Evolutionary conservation across 2,113 vertebrate genomes (phyloP), one percentile per base, ranked within the genome.

Genomic region (Pterophyllum scalare): DNA sequence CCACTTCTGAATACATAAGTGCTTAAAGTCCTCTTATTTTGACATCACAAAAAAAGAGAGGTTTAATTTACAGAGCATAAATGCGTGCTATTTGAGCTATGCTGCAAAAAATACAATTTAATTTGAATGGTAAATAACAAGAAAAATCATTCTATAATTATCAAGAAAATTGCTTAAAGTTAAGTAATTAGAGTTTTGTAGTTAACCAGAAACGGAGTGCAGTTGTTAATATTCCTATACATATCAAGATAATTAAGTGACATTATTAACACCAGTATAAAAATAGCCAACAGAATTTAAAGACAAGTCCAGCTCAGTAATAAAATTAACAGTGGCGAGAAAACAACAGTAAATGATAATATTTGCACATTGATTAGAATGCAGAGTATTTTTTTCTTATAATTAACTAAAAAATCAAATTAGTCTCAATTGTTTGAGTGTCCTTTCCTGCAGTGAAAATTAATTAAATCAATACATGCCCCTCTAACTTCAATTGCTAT

Each of bases 311-410:
- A 38, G 6, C 64, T 46, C 26, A 60, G 33, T 76, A 31, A 20
- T 81, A 17, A 86, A 89, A 87, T 88, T 75, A 88, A 56, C 24
- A 82, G 59, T 90, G 26, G 87, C 22, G 6, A 87, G 77, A 88
- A 87, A 88, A 88, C 35, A 75, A 60, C 46, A 40, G 77, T 56
- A 26, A 79, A 72, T 38, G 14, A 57, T 60, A 57, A 59, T 26
- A 92, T 93, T 92, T 91, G 86, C 90, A 93, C 87, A 70, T 88
- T 93, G 88, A 93, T 92, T 86, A 81, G 74, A 88, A 76, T 59
- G 33, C 77, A 31, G 20, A 61, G 59, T 83, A 54, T 79, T 82
- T 88, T 84, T 89, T 79, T 82, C 61, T 90, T 61, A 12, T 91
- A 88, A 93, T 92, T 89, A 90, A 88, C 84, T 79, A 59, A 64